phyloP scores from a whole-genome alignment of 2,888 invertebrate genomes.

The Drosophila prostipennis region DNA sequence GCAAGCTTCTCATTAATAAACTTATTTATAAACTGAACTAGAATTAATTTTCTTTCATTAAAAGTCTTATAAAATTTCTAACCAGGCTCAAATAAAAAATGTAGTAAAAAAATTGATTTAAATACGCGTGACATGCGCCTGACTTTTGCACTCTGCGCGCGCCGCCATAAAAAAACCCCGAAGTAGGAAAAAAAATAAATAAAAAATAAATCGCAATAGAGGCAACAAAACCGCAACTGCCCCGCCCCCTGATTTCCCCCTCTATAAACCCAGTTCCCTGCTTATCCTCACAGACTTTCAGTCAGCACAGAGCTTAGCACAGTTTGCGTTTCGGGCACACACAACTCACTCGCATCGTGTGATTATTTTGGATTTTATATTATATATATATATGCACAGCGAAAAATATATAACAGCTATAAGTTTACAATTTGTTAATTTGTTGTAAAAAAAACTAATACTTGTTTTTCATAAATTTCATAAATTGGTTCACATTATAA shows the following conservation, averaged over 20 bases:
- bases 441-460: too few relatives aligned
- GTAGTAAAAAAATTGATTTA: conserved; percentile 64
- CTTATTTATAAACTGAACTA: too few relatives aligned
- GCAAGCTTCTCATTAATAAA: too few relatives aligned
- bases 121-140: conserved; percentile 78
- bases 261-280: conserved; percentile 13
- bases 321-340: conserved; percentile 64
- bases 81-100: background rate
- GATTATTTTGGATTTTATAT: conserved; percentile 64
- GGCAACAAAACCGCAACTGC: conserved; percentile 22
- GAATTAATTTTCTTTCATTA: too few relatives aligned
- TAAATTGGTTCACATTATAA: too few relatives aligned
- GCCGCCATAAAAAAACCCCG: conserved; percentile 40
- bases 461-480: too few relatives aligned
- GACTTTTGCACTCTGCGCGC: conserved; percentile 72
- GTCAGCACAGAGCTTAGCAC: conserved; percentile 60
- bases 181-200: conserved; percentile 18
- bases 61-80: too few relatives aligned
- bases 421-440: too few relatives aligned
- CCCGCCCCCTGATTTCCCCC: conserved; percentile 12
- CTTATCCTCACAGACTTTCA: conserved; percentile 23
- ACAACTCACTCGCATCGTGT: conserved; percentile 65
- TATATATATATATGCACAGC: conserved; percentile 15
- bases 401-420: too few relatives aligned
- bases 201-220: conserved; percentile 23